Evolutionary conservation across 2,888 invertebrate species (phyloP).

Genomic region (Pollenia griseotomentosa): DNA sequence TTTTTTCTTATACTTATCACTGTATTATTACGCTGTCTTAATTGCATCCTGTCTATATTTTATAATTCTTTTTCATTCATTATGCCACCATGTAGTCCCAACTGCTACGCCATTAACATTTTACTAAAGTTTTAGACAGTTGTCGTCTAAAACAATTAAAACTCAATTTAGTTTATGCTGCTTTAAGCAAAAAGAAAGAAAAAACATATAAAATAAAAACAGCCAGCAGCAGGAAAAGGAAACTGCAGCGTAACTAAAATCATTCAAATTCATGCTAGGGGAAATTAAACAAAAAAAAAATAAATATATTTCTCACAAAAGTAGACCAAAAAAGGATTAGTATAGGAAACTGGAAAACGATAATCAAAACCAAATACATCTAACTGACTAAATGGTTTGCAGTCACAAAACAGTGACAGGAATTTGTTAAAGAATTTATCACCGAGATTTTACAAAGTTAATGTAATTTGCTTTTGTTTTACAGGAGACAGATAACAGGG

Average conservation of each 20-base stretch:
- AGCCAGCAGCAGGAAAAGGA: slow-evolving; percentile 57
- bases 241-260: slow-evolving; percentile 43
- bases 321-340: background rate
- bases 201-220: slow-evolving; percentile 10
- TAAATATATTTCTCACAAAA: background rate
- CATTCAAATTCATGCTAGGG: background rate
- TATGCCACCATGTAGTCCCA: background rate
- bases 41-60: slow-evolving; percentile 44
- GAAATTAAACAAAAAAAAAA: background rate
- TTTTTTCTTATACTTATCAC: background rate
- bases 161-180: slow-evolving; percentile 21
- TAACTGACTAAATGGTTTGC: background rate
- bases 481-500: background rate
- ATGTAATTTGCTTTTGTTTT: slow-evolving; percentile 54
- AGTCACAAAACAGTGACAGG: background rate
- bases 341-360: background rate
- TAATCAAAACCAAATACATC: slow-evolving; percentile 21
- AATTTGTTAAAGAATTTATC: slow-evolving; percentile 57
- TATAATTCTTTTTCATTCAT: slow-evolving; percentile 20
- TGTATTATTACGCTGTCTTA: slow-evolving; percentile 22
- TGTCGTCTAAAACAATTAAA: slow-evolving; percentile 62
- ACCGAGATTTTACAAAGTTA: slow-evolving; percentile 57
- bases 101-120: slow-evolving; percentile 10
- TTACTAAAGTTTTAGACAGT: slow-evolving; percentile 24
- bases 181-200: background rate